Base-by-base conservation (phyloP, 2,888 invertebrate genomes). In the Volucella inanis region DNA sequence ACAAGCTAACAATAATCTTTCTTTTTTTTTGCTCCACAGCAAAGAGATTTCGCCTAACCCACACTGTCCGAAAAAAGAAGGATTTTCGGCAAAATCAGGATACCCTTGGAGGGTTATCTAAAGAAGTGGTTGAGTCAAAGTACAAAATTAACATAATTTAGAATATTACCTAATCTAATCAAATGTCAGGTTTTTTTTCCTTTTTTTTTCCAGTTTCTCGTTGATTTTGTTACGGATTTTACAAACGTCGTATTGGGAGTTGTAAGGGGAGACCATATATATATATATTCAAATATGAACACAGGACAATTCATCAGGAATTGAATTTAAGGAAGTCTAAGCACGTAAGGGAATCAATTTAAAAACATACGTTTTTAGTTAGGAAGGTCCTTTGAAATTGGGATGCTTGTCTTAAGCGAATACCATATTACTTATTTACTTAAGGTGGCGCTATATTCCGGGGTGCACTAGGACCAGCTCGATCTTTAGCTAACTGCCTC, bases 1-100 rank as follows among this genome's bases (percentile, higher is more conserved):
- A 68, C 62, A 54, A 67, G 68, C 45, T 52, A 38, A 47, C 55
- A 47, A 49, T 47, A 47, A 64, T 64, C 62, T n/a, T 38, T 15
- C 14, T 49, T 50, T 52, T 52, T 10, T 41, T 52, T 14, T 15
- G 9, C n/a, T 47, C 14, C n/a, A 38, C 8, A n/a, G 12, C 38
- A 2, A 31, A 31, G 31, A 31, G 31, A 31, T 3, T 31, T 2
- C 0, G 8, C 8, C 9, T 8, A 14, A 14, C n/a, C n/a, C 11
- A 39, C n/a, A 39, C 39, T 38, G 2, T 11, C 39, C 3, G 11
- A 31, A 2, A 31, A 31, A 31, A 31, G 6, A 31, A 31, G 6
- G 4, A 31, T 31, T 31, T 31, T 6, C 4, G 6, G 31, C 4
- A 31, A 1, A 15, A 15, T 0, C 38, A 9, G 14, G 18, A 59